A percentile compares a stretch with the other conserved stretches of the same genome.
Conservation (phyloP, 2,797 vertebrate genomes). For the Sciurus carolinensis region DNA sequence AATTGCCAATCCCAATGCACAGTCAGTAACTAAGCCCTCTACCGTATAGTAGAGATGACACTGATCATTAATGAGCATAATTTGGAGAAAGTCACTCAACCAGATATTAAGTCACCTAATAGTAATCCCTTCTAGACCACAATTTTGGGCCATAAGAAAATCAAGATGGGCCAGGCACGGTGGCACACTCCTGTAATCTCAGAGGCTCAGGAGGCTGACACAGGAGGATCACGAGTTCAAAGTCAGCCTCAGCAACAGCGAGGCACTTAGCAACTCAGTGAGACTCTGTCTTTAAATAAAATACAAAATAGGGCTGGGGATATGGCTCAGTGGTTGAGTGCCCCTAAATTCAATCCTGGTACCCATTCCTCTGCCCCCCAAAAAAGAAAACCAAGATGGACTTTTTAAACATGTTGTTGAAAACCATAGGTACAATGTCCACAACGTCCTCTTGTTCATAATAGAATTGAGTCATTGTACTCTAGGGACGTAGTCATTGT, state of each 20-base stretch:
- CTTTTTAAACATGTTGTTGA: neutral
- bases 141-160: neutral
- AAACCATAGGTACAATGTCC: neutral
- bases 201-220: too few species aligned
- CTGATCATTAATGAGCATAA: neutral
- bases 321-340: too few species aligned
- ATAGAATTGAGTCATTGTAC: neutral
- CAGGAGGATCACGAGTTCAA: too few species aligned
- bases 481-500: neutral
- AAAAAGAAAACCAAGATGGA: neutral
- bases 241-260: too few species aligned
- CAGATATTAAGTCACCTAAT: neutral
- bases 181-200: too few species aligned
- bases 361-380: too few species aligned
- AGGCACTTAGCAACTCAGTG: too few species aligned
- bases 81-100: neutral
- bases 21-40: neutral
- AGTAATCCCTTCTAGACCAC: neutral
- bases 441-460: too few species aligned
- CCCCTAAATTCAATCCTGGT: too few species aligned
- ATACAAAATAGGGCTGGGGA: too few species aligned
- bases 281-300: too few species aligned
- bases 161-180: neutral
- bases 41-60: neutral
- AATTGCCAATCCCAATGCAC: neutral